Evolutionary conservation across 2,888 invertebrate species (phyloP).

Genomic region (Netelia inedita): DNA sequence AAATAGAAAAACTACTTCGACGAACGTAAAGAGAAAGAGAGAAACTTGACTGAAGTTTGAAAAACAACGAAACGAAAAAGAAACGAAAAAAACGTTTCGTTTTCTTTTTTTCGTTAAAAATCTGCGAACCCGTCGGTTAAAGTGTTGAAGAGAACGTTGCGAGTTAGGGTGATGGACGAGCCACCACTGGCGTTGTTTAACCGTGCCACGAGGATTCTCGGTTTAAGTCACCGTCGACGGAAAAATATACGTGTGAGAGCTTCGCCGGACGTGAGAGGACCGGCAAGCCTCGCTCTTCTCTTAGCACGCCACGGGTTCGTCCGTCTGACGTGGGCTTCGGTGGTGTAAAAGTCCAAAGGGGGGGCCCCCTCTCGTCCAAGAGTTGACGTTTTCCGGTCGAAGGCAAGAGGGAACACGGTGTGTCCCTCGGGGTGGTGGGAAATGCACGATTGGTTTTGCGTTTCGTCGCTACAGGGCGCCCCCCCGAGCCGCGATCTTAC

Average conservation of each 20-base stretch:
- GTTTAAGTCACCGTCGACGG: constrained; percentile 26
- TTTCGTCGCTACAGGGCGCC: constrained; percentile 60
- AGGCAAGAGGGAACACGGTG: not conserved
- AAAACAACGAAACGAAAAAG: no score
- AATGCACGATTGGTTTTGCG: constrained; percentile 73
- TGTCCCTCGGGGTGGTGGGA: constrained; percentile 74
- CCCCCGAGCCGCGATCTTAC: constrained; percentile 59
- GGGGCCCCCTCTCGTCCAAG: constrained; percentile 49
- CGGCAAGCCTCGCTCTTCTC: constrained; percentile 59
- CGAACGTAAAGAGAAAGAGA: no score
- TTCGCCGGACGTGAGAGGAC: constrained; percentile 42
- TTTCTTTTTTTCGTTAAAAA: no score
- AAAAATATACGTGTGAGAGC: constrained; percentile 55
- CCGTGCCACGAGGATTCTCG: constrained; percentile 11
- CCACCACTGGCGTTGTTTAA: constrained; percentile 30
- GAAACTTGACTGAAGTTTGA: no score
- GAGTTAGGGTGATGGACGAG: constrained; percentile 42
- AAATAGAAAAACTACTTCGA: no score
- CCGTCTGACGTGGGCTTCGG: constrained; percentile 57
- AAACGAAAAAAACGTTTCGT: no score
- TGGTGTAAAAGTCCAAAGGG: constrained; percentile 34
- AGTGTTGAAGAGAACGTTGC: not conserved
- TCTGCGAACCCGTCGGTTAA: no score
- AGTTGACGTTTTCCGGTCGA: constrained; percentile 78
- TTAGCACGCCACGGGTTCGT: constrained; percentile 52